Conservation (phyloP, 1,140 invertebrate genomes). For the Drosophila ogumai region DNA sequence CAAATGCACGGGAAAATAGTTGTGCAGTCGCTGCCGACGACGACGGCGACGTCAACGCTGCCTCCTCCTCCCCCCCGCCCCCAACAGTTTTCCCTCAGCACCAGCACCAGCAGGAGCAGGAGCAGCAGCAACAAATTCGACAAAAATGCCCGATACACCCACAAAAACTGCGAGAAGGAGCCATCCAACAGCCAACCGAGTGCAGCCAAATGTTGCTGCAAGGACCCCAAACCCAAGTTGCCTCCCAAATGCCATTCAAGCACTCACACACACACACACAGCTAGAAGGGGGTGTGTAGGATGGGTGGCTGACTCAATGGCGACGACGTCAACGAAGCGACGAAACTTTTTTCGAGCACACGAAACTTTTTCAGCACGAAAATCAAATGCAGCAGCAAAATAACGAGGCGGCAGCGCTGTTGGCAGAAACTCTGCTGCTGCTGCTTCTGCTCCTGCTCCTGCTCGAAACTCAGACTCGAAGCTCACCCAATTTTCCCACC, state of each 20-base stretch:
- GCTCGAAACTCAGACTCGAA: slow-evolving; percentile 32
- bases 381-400: slow-evolving; percentile 79
- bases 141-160: slow-evolving; percentile 82
- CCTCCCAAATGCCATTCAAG: slow-evolving; percentile 64
- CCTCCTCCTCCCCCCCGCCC: background rate
- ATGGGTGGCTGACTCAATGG: slow-evolving; percentile 33
- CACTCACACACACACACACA: slow-evolving; percentile 31
- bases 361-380: slow-evolving; percentile 85
- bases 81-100: slow-evolving; percentile 22
- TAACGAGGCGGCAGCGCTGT: slow-evolving; percentile 49
- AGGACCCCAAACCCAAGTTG: slow-evolving; percentile 58
- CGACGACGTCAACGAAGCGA: slow-evolving; percentile 81
- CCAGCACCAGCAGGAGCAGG: slow-evolving; percentile 1
- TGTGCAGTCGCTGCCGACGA: slow-evolving; percentile 56
- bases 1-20: slow-evolving; percentile 70
- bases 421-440: slow-evolving; percentile 14
- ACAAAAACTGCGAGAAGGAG: slow-evolving; percentile 72
- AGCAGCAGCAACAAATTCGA: slow-evolving; percentile 71
- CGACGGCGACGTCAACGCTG: slow-evolving; percentile 34
- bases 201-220: slow-evolving; percentile 82
- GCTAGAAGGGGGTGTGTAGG: slow-evolving; percentile 15
- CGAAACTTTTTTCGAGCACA: slow-evolving; percentile 84
- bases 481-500: slow-evolving; percentile 23
- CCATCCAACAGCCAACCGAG: slow-evolving; percentile 72
- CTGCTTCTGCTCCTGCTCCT: background rate